Evolutionary conservation across 2,797 vertebrate species (phyloP).

Genomic region (Sebastes baramenuke): DNA sequence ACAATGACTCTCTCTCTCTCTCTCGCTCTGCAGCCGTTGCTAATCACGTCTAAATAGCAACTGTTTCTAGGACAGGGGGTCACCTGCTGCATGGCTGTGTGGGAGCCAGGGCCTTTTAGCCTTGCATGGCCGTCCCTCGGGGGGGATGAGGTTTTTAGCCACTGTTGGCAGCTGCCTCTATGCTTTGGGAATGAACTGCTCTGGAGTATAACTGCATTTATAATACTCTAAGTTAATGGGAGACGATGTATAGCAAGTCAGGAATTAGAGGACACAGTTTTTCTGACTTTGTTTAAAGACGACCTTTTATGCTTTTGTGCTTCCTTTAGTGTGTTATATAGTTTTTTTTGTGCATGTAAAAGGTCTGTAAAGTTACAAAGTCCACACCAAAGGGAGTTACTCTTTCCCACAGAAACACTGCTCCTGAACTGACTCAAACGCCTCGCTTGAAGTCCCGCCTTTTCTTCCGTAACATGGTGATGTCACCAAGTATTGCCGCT

Average conservation of each 20-base stretch:
- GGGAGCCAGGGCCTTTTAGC: conserved; percentile 57
- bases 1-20: conserved; percentile 66
- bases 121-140: conserved; percentile 41
- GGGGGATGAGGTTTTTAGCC: conserved; percentile 47
- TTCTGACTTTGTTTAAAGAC: neutral
- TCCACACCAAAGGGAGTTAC: no score
- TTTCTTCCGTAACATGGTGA: no score
- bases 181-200: conserved; percentile 1
- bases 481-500: rapidly evolving
- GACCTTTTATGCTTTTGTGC: neutral
- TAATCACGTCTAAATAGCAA: conserved; percentile 79
- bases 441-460: no score
- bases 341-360: no score
- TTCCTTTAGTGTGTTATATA: no score
- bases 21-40: conserved; percentile 17
- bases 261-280: neutral
- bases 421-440: no score
- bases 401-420: rapidly evolving
- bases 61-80: conserved; percentile 76
- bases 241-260: neutral
- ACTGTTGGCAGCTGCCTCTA: conserved; percentile 48
- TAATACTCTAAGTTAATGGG: conserved; percentile 7
- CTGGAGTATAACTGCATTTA: neutral
- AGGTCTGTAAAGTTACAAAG: no score
- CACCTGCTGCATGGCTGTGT: conserved; percentile 70